Percentiles rank a stretch among this genome's conserved stretches.
phyloP scores from a whole-genome alignment of 2,888 invertebrate genomes.

The Protodeltote pygarga region DNA sequence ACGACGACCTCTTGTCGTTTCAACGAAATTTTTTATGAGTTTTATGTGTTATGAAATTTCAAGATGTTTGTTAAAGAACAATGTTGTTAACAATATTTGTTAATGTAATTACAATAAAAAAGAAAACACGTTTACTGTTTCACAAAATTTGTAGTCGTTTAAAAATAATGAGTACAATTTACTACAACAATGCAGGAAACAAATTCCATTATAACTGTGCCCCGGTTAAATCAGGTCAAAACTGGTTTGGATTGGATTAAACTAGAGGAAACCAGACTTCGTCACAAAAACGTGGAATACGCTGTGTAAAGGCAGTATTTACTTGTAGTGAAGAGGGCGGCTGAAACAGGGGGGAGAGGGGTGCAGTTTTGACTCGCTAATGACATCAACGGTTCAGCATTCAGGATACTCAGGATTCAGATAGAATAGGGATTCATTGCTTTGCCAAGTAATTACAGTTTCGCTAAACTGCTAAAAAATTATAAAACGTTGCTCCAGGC shows the following conservation, averaged over 20 bases:
- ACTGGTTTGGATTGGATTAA: slow-evolving; percentile 38
- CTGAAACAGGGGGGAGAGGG: not conserved
- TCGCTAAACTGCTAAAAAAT: slow-evolving; percentile 29
- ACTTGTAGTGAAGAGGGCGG: slow-evolving; percentile 20
- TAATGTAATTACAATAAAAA: slow-evolving; percentile 12
- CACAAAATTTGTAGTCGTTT: slow-evolving; percentile 26
- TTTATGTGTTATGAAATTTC: slow-evolving; percentile 30
- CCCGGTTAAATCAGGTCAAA: slow-evolving; percentile 25
- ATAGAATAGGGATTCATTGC: slow-evolving; percentile 32
- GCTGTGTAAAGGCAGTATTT: slow-evolving; percentile 9
- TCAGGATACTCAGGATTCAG: slow-evolving; percentile 29
- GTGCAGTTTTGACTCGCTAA: slow-evolving; percentile 44
- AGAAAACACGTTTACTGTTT: slow-evolving; percentile 10
- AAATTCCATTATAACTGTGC: too few relatives aligned
- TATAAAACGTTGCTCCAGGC: slow-evolving; percentile 14
- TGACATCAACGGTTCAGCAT: slow-evolving; percentile 41
- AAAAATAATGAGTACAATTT: slow-evolving; percentile 42
- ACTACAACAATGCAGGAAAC: slow-evolving; percentile 21
- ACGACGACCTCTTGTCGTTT: slow-evolving; percentile 24
- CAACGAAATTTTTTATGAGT: slow-evolving; percentile 34
- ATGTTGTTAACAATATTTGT: slow-evolving; percentile 26
- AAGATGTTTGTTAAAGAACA: slow-evolving; percentile 21
- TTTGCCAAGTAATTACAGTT: slow-evolving; percentile 42
- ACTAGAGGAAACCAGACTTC: slow-evolving; percentile 35
- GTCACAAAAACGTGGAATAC: slow-evolving; percentile 38